Conservation (phyloP, 2,888 invertebrate species). For the Dryobotodes eremita region DNA sequence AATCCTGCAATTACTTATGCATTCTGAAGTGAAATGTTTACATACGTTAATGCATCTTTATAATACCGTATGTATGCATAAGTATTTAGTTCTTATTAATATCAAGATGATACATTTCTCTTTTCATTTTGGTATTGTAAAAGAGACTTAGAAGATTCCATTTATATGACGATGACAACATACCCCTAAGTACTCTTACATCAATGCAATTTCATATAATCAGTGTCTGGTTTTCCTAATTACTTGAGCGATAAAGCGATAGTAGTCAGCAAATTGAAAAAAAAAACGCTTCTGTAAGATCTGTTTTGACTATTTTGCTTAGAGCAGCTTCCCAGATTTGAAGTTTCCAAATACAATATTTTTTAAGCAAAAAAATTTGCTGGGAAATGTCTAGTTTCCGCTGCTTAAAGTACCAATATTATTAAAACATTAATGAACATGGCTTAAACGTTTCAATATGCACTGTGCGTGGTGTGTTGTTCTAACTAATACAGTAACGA, state of each 20-base stretch:
- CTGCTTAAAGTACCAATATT: not conserved
- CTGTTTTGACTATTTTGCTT: not conserved
- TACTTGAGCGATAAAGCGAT: not conserved
- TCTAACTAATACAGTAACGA: not conserved
- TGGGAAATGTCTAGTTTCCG: not conserved
- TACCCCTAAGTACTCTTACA: not conserved
- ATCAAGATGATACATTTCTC: not conserved
- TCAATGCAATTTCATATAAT: not conserved
- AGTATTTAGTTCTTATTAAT: not conserved
- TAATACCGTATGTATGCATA: not conserved
- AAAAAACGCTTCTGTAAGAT: not conserved
- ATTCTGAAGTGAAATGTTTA: constrained; percentile 1
- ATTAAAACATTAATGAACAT: not conserved
- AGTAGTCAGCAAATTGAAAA: not conserved
- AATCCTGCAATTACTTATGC: not conserved
- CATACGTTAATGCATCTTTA: not conserved
- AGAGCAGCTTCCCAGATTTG: not conserved
- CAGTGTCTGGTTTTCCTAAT: constrained; percentile 8
- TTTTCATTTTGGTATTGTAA: not conserved
- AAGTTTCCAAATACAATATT: not conserved
- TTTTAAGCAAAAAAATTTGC: too few species aligned
- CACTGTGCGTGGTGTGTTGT: not conserved
- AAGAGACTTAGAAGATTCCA: constrained; percentile 16
- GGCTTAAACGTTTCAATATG: not conserved
- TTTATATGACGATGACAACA: not conserved